Percentiles rank a stretch among this genome's conserved stretches.
Conservation (phyloP, 2,888 invertebrate species). For the Amblyjoppa proteus region DNA sequence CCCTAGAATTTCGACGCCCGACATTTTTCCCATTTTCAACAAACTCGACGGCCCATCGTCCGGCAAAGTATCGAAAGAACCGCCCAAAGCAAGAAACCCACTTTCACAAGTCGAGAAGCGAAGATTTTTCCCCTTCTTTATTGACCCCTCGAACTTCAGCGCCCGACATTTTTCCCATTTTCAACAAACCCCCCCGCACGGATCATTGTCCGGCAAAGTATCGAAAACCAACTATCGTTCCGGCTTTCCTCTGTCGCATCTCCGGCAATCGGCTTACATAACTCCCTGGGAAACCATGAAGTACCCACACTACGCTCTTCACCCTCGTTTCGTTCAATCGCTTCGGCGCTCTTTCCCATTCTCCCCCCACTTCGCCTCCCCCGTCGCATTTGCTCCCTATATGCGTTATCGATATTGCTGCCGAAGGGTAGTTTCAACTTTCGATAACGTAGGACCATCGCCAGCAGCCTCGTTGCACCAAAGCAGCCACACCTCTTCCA, state of each 20-base stretch:
- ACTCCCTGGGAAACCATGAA: constrained; percentile 13
- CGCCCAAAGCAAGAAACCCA: not conserved
- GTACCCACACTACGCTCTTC: constrained; percentile 15
- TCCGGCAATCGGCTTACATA: constrained; percentile 44
- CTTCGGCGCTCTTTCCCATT: constrained; percentile 27
- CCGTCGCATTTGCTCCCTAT: constrained; percentile 45
- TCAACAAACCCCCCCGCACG: not conserved
- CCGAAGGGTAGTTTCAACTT: constrained; percentile 57
- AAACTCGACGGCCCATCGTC: not conserved
- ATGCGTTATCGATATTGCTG: constrained; percentile 67
- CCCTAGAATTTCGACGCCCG: not conserved
- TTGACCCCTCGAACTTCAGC: not conserved
- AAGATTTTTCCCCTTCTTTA: not conserved
- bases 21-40: constrained; percentile 1
- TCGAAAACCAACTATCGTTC: constrained; percentile 26
- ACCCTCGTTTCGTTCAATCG: constrained; percentile 42
- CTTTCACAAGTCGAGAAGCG: not conserved
- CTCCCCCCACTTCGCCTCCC: constrained; percentile 1
- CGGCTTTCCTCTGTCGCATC: not conserved
- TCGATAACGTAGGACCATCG: constrained; percentile 57
- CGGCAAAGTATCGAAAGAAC: constrained; percentile 16
- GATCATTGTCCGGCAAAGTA: constrained; percentile 2
- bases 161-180: not conserved
- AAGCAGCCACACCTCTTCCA: constrained; percentile 27
- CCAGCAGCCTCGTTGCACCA: constrained; percentile 30